These are phyloP conservation scores for Malurus alboscapulatus DNA, from an alignment of 2,113 vertebrate species.

Conservation along the genomic window DNA sequence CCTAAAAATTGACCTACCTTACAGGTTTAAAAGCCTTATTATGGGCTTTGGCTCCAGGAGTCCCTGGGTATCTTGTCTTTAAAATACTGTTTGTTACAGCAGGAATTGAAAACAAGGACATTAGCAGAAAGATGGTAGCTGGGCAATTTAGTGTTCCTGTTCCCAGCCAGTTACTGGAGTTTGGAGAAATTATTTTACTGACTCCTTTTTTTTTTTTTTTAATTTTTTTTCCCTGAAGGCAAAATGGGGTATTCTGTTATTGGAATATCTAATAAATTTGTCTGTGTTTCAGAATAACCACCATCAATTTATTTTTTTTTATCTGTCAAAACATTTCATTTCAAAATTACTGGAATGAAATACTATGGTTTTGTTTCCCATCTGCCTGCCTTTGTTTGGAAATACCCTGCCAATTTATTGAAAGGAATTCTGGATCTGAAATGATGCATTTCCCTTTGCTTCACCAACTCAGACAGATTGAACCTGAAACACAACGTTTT, in stretches of 20 bases:
- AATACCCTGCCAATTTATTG: not conserved
- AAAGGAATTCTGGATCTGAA: not conserved
- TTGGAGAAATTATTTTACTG: not conserved
- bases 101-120: not conserved
- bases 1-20: constrained; percentile 21
- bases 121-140: not conserved
- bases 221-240: not conserved
- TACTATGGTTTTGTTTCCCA: not conserved
- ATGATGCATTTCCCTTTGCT: constrained; percentile 13
- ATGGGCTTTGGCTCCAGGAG: constrained; percentile 22
- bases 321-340: constrained; percentile 19
- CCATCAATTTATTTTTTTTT: not conserved
- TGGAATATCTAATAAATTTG: not conserved
- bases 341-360: not conserved
- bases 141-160: not conserved
- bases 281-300: not conserved
- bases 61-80: constrained; percentile 21
- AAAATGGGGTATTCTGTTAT: not conserved
- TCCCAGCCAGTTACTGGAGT: not conserved
- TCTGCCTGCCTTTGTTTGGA: constrained; percentile 27
- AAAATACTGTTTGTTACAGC: constrained; percentile 1
- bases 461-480: not conserved
- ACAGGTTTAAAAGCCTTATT: constrained; percentile 30
- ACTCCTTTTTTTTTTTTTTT: not conserved
- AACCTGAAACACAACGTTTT: not conserved